Conservation (phyloP, 2,888 invertebrate genomes). For the Erebia epiphron region DNA sequence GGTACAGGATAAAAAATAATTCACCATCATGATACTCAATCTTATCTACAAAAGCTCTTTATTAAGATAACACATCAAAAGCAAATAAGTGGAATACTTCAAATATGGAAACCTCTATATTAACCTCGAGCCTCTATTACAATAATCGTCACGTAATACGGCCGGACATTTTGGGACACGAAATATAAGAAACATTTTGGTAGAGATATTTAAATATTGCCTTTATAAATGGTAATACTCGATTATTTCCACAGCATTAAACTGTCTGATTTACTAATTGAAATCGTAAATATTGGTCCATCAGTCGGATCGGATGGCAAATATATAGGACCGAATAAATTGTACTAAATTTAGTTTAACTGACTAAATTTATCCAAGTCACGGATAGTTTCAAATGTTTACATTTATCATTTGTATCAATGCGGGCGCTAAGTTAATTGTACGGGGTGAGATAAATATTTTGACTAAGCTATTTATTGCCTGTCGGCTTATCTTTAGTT, state of each 20-base stretch:
- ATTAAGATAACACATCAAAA: neutral
- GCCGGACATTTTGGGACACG: neutral
- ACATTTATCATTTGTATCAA: conserved; percentile 27
- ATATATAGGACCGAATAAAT: conserved; percentile 25
- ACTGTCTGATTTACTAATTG: conserved; percentile 41
- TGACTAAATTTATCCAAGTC: conserved; percentile 26
- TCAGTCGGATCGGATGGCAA: neutral
- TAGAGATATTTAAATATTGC: conserved; percentile 12
- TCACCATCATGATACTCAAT: neutral
- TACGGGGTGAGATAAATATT: conserved; percentile 7
- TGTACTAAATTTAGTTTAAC: conserved; percentile 31
- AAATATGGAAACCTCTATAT: neutral
- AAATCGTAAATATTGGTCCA: conserved; percentile 29
- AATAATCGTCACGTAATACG: conserved; percentile 4
- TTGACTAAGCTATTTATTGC: conserved; percentile 6
- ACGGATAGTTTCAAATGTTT: conserved; percentile 30
- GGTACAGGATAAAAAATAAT: neutral
- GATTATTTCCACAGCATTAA: conserved; percentile 19
- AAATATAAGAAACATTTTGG: conserved; percentile 4
- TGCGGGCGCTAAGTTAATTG: conserved; percentile 28
- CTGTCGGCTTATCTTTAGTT: neutral
- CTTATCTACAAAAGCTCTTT: neutral
- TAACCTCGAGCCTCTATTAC: conserved; percentile 4
- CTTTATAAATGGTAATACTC: conserved; percentile 1
- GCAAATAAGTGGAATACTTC: neutral